phyloP scores from a whole-genome alignment of 2,113 vertebrate genomes.

The Emydocephalus ijimae region DNA sequence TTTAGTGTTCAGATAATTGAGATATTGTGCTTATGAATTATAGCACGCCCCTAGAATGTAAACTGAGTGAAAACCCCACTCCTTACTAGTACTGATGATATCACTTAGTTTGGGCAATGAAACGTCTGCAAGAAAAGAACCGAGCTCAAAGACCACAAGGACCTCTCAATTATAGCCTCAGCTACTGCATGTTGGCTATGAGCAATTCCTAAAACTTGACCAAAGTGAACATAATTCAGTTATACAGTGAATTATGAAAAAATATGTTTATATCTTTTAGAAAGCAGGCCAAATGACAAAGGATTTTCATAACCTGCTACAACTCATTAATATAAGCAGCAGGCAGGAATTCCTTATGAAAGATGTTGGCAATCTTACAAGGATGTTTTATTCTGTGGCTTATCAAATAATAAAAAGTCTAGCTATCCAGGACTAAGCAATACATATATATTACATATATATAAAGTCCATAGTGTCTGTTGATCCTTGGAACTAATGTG shows the following conservation, averaged over 20 bases:
- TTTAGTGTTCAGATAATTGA: too few species aligned
- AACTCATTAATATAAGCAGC: slow-evolving; percentile 24
- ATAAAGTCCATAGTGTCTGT: background rate
- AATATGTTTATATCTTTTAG: slow-evolving; percentile 28
- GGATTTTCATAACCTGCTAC: slow-evolving; percentile 39
- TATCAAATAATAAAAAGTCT: background rate
- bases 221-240: slow-evolving; percentile 14
- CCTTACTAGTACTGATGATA: too few species aligned
- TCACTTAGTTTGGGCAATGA: too few species aligned
- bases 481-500: background rate
- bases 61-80: too few species aligned
- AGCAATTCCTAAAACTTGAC: slow-evolving; percentile 21
- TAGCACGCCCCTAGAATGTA: background rate
- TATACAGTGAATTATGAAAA: slow-evolving; percentile 47
- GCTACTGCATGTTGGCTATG: background rate
- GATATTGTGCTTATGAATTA: slow-evolving; percentile 27
- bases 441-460: background rate
- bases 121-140: too few species aligned
- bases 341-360: slow-evolving; percentile 9
- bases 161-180: background rate
- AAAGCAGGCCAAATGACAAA: slow-evolving; percentile 32
- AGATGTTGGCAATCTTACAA: background rate
- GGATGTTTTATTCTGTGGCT: background rate
- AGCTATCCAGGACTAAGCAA: background rate
- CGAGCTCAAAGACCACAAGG: too few species aligned